phyloP scores from a whole-genome alignment of 2,797 vertebrate genomes.

The Rhodeus uyekii region DNA sequence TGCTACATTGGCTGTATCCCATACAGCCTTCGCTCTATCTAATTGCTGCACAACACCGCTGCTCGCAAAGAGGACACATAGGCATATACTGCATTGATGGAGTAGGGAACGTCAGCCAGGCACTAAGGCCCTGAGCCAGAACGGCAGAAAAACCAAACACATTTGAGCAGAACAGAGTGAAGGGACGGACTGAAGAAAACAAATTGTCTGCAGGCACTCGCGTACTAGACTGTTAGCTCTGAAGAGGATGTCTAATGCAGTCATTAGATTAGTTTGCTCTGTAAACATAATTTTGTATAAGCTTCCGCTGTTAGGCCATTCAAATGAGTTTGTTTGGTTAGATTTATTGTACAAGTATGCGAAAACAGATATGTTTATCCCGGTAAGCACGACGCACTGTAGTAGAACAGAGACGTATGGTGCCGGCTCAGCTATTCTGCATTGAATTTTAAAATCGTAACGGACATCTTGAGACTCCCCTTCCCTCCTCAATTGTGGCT shows the following conservation, averaged over 20 bases:
- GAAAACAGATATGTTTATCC: constrained; percentile 38
- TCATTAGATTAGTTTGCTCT: constrained; percentile 25
- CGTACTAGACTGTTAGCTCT: constrained; percentile 30
- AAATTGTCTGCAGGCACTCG: constrained; percentile 46
- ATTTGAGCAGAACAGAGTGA: constrained; percentile 44
- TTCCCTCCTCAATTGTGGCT: constrained; percentile 40
- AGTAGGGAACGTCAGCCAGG: constrained; percentile 37
- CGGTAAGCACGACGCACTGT: constrained; percentile 1
- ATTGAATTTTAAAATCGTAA: constrained; percentile 54
- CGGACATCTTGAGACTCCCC: constrained; percentile 47
- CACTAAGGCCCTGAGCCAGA: constrained; percentile 50
- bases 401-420: constrained; percentile 31
- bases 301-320: background rate
- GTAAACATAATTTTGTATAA: constrained; percentile 22
- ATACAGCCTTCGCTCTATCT: constrained; percentile 34
- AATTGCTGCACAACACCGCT: constrained; percentile 34
- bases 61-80: constrained; percentile 37
- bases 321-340: constrained; percentile 35
- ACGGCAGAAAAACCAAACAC: constrained; percentile 44
- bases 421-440: constrained; percentile 41
- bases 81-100: constrained; percentile 36
- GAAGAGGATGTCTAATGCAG: constrained; percentile 29
- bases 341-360: constrained; percentile 1
- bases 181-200: constrained; percentile 46
- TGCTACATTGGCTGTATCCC: constrained; percentile 4